Evolutionary conservation across 1,140 invertebrate genomes (phyloP), one percentile per base, ranked within the genome.

Genomic region (Cepaea nemoralis): DNA sequence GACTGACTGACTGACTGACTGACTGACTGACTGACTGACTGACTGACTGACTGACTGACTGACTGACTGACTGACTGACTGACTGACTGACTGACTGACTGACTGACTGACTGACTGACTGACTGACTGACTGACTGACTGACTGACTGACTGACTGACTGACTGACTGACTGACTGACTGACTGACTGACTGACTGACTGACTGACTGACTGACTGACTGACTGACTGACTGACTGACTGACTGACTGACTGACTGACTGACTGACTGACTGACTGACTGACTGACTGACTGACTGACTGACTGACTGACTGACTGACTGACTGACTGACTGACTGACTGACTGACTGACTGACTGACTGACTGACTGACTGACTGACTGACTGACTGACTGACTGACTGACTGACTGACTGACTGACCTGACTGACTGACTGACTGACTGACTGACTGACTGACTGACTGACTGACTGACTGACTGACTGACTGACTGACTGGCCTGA

Each of bases 301-400:
- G 10, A 71, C 69, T 71, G 69, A 19, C 69, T 2, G 69, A 71
- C 69, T 16, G 10, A 71, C n/a, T 0, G 27, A 71, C 69, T 24
- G 2, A 71, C 69, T 0, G 33, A 71, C 69, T 37, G 0, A 71
- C 69, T 37, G 0, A 71, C 6, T 2, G 0, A 71, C 69, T 37
- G 31, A 71, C 69, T 39, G 0, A 37, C 27, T 37, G 69, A 71
- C 69, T 22, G 27, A 71, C 3, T 37, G 69, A 71, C 19, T 71
- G 27, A 71, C 69, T 39, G 69, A 40, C 31, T 33, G 19, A 10
- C 67, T 1, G 3, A 70, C 67, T 35, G n/a, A 35, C 67, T 70
- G n/a, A 10, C 67, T 70, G n/a, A 31, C 67, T 35, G 67, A 70
- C 50, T 55, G 50, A 70, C 67, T n/a, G n/a, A n/a, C n/a, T n/a